Evolutionary conservation across 2,888 invertebrate genomes (phyloP).

Genomic region (Koerneria pararmatus): DNA sequence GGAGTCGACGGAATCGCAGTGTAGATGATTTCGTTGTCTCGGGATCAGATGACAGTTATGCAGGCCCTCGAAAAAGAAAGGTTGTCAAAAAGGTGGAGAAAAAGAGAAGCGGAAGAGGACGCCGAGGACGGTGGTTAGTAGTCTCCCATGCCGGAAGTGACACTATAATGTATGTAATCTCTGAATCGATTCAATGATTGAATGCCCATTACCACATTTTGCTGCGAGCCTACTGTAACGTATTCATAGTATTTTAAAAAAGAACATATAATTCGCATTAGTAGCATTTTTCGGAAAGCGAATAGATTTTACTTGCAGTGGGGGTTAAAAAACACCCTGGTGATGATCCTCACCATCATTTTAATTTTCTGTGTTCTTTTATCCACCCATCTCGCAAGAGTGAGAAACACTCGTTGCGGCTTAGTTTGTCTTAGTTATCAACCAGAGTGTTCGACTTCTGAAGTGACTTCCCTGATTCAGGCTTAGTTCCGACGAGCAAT

Average conservation of each 20-base stretch:
- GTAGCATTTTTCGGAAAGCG: background rate
- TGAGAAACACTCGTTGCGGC: background rate
- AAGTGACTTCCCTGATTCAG: no score
- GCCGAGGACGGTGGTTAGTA: conserved; percentile 15
- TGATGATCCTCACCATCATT: no score
- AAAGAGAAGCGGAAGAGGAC: conserved; percentile 20
- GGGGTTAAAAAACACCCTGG: no score
- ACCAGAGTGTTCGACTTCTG: no score
- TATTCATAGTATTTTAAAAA: no score
- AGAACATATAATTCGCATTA: no score
- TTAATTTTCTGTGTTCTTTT: no score
- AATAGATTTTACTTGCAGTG: no score
- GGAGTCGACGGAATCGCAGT: background rate
- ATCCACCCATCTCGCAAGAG: background rate
- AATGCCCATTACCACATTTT: background rate
- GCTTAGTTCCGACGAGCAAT: conserved; percentile 21
- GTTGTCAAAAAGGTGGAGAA: conserved; percentile 18
- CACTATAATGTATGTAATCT: no score
- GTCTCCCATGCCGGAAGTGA: no score
- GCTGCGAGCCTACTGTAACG: background rate
- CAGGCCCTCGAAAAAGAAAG: conserved; percentile 24
- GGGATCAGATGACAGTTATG: conserved; percentile 22
- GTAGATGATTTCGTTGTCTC: background rate
- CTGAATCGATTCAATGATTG: background rate
- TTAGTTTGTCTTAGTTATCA: no score